Conservation (phyloP, 2,888 invertebrate species). For the Dinocampus coccinellae region DNA sequence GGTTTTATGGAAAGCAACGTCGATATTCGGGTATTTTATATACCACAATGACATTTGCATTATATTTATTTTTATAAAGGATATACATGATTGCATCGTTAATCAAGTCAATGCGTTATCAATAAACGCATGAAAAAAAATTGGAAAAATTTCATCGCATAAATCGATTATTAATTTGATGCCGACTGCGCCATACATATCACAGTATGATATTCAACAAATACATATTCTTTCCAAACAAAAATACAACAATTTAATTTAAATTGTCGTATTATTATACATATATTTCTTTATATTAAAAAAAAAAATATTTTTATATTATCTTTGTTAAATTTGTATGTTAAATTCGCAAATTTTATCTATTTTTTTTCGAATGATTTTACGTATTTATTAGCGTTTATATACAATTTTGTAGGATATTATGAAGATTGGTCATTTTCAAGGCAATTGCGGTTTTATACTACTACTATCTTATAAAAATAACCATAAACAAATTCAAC, state of each 20-base stretch:
- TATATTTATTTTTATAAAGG: conserved; percentile 47
- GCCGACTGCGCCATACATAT: conserved; percentile 56
- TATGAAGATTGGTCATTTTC: conserved; percentile 4
- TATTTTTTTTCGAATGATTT: conserved; percentile 7
- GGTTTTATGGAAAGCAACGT: conserved; percentile 13
- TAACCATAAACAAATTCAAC: not conserved
- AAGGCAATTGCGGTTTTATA: conserved; percentile 26
- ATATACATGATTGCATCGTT: conserved; percentile 50
- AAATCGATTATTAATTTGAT: conserved; percentile 42
- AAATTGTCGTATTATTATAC: conserved; percentile 58
- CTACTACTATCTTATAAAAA: not conserved
- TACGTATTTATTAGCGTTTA: not conserved
- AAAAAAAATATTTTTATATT: conserved; percentile 58
- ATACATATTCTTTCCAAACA: conserved; percentile 54
- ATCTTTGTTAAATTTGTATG: conserved; percentile 48
- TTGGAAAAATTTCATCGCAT: conserved; percentile 26
- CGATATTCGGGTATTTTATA: conserved; percentile 44
- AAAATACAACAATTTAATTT: conserved; percentile 54
- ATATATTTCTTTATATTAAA: conserved; percentile 57
- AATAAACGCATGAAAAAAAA: conserved; percentile 26
- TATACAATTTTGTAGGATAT: conserved; percentile 5
- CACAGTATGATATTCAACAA: conserved; percentile 65
- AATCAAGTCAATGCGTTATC: conserved; percentile 43
- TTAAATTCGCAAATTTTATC: conserved; percentile 26
- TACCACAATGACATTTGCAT: conserved; percentile 51